phyloP scores from a whole-genome alignment of 2,797 vertebrate species.

The Cephalopachus bancanus region DNA sequence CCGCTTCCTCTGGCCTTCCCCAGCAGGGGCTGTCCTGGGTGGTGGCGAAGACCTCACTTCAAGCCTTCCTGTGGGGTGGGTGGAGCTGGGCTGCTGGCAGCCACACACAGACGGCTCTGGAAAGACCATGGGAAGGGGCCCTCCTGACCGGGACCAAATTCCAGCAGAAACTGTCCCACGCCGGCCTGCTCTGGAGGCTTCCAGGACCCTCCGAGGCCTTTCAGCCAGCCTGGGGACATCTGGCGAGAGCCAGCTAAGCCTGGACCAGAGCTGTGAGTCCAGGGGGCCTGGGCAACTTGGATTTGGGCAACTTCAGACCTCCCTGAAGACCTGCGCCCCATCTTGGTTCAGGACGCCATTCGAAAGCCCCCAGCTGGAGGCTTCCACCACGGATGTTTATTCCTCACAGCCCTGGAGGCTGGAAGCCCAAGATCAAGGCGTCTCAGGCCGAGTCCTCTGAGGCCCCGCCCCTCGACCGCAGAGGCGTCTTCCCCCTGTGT shows the following conservation, averaged over 20 bases:
- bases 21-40: background rate
- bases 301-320: too few relatives aligned
- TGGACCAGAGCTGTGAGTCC: too few relatives aligned
- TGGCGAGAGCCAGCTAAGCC: background rate
- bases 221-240: background rate
- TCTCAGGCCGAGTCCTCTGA: background rate
- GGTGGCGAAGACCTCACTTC: background rate
- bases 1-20: background rate
- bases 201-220: background rate
- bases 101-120: too few relatives aligned
- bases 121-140: too few relatives aligned
- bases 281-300: too few relatives aligned
- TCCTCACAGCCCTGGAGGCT: background rate
- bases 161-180: background rate
- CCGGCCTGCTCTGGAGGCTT: background rate
- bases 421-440: background rate
- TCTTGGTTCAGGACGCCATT: background rate
- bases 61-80: background rate
- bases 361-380: background rate
- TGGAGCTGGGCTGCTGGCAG: background rate
- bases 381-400: background rate
- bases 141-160: background rate
- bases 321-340: background rate
- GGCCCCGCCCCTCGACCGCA: background rate
- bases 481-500: background rate